A percentile compares a stretch with the other conserved stretches of the same genome.
These are phyloP conservation scores for Mobula birostris DNA, from an alignment of 2,113 vertebrate species.

Conservation along the genomic window DNA sequence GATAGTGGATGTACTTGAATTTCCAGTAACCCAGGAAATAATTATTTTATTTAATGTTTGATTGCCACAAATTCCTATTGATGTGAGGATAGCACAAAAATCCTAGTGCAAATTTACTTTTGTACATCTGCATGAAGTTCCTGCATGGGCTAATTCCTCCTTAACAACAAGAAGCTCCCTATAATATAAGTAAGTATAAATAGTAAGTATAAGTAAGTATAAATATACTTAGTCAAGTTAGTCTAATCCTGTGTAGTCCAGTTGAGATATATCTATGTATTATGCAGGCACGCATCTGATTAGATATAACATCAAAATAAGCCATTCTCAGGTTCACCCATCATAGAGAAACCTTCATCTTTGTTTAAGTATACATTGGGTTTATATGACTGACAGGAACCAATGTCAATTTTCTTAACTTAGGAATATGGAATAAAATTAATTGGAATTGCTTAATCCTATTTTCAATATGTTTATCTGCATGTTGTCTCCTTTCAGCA, in stretches of 20 bases:
- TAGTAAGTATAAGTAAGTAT: not conserved
- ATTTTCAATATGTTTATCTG: not conserved
- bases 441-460: not conserved
- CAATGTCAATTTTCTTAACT: not conserved
- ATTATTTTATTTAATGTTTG: not conserved
- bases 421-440: not conserved
- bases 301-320: not conserved
- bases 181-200: not conserved
- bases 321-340: not conserved
- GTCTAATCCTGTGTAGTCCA: not conserved
- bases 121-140: not conserved
- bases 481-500: slow-evolving; percentile 53
- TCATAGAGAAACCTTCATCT: not conserved
- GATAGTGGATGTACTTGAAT: not conserved
- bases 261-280: not conserved
- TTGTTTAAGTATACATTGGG: not conserved
- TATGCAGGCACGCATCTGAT: not conserved
- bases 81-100: not conserved
- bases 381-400: not conserved
- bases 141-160: not conserved
- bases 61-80: not conserved
- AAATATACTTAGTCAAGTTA: not conserved
- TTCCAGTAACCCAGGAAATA: not conserved
- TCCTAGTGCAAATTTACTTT: not conserved
- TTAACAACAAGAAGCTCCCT: not conserved